Conservation (phyloP, 2,113 vertebrate genomes). For the Morone saxatilis region DNA sequence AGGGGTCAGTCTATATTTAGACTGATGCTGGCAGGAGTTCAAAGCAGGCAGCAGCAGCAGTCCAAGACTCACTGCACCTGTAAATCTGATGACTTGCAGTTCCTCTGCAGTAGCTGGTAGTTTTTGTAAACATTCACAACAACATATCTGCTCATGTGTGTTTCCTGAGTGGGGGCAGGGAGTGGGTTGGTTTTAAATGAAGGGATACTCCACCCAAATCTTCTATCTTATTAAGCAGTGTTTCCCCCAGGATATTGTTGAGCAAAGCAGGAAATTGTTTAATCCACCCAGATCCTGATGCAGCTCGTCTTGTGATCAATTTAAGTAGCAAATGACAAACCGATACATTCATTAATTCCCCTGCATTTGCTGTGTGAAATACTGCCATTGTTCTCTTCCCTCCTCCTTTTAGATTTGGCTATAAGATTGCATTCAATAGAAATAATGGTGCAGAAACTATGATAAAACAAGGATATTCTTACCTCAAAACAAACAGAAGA, state of each 20-base stretch:
- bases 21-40: constrained; percentile 75
- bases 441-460: not conserved
- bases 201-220: not conserved
- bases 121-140: constrained; percentile 52
- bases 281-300: not conserved
- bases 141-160: constrained; percentile 14
- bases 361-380: not conserved
- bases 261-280: not conserved
- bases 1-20: constrained; percentile 78
- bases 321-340: not conserved
- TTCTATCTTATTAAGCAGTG: not conserved
- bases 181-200: not conserved
- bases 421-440: not conserved
- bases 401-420: not conserved
- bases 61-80: constrained; percentile 71
- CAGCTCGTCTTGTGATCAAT: not conserved
- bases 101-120: constrained; percentile 67
- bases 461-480: not conserved
- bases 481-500: not conserved
- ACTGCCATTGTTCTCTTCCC: not conserved
- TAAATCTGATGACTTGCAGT: constrained; percentile 84
- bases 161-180: not conserved
- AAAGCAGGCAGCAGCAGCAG: constrained; percentile 68
- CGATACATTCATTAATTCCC: not conserved
- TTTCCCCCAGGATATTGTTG: not conserved